phyloP scores from a whole-genome alignment of 1,140 invertebrate species.

The Drosophila pandora region DNA sequence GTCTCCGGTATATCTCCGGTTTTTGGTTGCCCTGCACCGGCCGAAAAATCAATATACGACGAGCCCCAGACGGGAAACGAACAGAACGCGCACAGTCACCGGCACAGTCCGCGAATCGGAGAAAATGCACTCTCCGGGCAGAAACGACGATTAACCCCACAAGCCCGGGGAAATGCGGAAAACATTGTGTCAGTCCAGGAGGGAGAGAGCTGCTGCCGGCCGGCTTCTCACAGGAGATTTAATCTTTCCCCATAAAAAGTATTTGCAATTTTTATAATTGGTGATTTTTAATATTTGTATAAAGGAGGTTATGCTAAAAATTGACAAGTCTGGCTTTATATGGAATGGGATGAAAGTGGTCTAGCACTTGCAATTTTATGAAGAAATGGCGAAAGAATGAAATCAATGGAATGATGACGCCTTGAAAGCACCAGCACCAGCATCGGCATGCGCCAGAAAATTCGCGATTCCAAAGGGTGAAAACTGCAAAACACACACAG shows the following conservation, averaged over 20 bases:
- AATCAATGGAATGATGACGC: slow-evolving; percentile 20
- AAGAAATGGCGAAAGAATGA: neutral
- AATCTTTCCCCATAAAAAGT: neutral
- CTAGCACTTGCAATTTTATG: neutral
- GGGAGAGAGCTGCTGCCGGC: slow-evolving; percentile 20
- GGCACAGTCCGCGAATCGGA: slow-evolving; percentile 23
- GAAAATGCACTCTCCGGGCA: slow-evolving; percentile 42
- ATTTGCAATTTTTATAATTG: neutral
- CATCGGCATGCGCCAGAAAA: slow-evolving; percentile 61
- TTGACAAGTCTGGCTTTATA: too few relatives aligned
- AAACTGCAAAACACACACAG: slow-evolving; percentile 52
- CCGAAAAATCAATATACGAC: slow-evolving; percentile 43
- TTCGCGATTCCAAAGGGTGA: slow-evolving; percentile 69
- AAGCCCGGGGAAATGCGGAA: slow-evolving; percentile 12
- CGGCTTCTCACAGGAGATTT: slow-evolving; percentile 13
- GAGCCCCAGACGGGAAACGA: slow-evolving; percentile 43
- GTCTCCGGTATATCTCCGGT: slow-evolving; percentile 14
- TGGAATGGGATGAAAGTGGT: neutral
- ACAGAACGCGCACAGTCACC: slow-evolving; percentile 18
- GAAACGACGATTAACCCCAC: slow-evolving; percentile 18
- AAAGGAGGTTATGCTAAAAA: too few relatives aligned
- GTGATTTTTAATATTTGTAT: too few relatives aligned
- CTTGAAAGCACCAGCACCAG: slow-evolving; percentile 5
- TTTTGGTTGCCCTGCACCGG: slow-evolving; percentile 26
- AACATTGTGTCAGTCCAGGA: slow-evolving; percentile 10